A percentile compares a stretch with the other conserved stretches of the same genome.
Conservation (phyloP, 2,888 invertebrate species). For the Petrolisthes cinctipes region DNA sequence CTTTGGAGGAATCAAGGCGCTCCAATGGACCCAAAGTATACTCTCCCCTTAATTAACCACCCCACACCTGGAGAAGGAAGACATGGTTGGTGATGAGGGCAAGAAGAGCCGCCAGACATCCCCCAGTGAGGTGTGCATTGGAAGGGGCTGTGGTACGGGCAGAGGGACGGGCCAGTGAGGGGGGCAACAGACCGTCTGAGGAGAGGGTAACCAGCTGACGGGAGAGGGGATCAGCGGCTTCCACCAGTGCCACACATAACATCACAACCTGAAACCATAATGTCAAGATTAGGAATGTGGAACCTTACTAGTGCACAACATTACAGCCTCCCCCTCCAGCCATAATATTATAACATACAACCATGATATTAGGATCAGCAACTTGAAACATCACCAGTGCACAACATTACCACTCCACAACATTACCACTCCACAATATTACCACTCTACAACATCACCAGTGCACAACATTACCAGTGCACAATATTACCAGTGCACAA, state of each 20-base stretch:
- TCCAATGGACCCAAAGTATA: too few relatives aligned
- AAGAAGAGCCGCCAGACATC: constrained; percentile 76
- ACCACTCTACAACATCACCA: too few relatives aligned
- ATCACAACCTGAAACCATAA: constrained; percentile 74
- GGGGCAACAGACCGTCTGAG: constrained; percentile 75
- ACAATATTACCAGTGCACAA: too few relatives aligned
- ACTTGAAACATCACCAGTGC: too few relatives aligned
- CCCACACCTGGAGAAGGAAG: constrained; percentile 73
- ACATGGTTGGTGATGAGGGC: constrained; percentile 77
- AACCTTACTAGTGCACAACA: too few relatives aligned
- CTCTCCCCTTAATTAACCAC: not conserved
- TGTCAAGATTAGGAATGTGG: not conserved
- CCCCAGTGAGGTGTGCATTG: constrained; percentile 71
- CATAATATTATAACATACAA: not conserved
- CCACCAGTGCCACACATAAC: constrained; percentile 76
- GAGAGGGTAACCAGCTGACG: constrained; percentile 74
- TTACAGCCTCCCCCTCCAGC: not conserved
- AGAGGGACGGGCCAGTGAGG: constrained; percentile 74
- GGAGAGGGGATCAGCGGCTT: constrained; percentile 75
- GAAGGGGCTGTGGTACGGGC: constrained; percentile 75
- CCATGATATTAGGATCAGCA: not conserved
- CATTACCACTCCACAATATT: too few relatives aligned
- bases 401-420: too few relatives aligned
- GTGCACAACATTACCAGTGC: too few relatives aligned
- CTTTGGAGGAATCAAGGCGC: too few relatives aligned